Percentiles rank a stretch among this genome's conserved stretches.
phyloP scores from a whole-genome alignment of 2,888 invertebrate genomes.

The Lasius platythorax region DNA sequence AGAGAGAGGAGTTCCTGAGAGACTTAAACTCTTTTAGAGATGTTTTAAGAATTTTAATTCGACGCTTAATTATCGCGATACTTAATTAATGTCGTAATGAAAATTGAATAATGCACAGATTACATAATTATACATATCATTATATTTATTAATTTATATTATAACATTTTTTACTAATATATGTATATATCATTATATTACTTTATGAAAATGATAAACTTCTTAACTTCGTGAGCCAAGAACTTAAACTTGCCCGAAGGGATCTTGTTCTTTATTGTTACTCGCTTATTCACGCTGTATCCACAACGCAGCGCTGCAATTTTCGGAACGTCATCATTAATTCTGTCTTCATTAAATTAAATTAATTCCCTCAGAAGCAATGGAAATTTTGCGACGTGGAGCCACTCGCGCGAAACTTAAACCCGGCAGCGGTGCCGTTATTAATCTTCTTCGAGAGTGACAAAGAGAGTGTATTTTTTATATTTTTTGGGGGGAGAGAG shows the following conservation, averaged over 20 bases:
- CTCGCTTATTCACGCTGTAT: slow-evolving; percentile 39
- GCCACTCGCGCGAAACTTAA: slow-evolving; percentile 25
- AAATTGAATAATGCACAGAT: not conserved
- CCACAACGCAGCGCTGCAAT: slow-evolving; percentile 35
- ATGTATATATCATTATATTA: too few relatives aligned
- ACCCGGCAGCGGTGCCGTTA: slow-evolving; percentile 25
- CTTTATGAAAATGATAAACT: slow-evolving; percentile 10
- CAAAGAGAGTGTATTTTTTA: not conserved
- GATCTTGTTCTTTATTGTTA: slow-evolving; percentile 10
- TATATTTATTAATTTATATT: not conserved
- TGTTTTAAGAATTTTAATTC: not conserved
- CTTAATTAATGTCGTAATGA: not conserved
- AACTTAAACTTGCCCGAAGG: not conserved
- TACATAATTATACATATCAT: not conserved
- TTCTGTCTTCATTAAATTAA: slow-evolving; percentile 65
- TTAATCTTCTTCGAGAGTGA: slow-evolving; percentile 48
- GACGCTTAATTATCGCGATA: not conserved
- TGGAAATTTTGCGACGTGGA: slow-evolving; percentile 35
- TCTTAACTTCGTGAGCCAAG: not conserved
- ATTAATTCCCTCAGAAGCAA: slow-evolving; percentile 57
- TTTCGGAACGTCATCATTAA: slow-evolving; percentile 65
- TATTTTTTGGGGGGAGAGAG: not conserved
- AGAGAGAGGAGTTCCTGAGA: not conserved
- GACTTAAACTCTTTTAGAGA: not conserved
- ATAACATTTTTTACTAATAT: not conserved